These are phyloP conservation scores for Porites rus DNA, from an alignment of 92 coral and sea anemone species.

Conservation along the genomic window DNA sequence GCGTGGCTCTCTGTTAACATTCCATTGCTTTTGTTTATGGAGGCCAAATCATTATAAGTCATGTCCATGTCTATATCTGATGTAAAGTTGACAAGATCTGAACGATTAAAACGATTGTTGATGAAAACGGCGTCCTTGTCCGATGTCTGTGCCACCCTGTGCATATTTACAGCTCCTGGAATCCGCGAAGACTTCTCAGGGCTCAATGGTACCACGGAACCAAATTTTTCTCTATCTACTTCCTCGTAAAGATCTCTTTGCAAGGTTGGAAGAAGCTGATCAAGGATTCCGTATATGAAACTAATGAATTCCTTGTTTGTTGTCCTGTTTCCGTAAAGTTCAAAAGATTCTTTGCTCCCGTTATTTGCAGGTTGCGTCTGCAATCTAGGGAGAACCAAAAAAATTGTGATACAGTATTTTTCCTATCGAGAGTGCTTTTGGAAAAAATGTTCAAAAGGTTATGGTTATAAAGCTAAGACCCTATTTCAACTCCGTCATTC, in stretches of 20 bases:
- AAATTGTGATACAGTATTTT: neutral
- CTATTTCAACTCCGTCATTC: too few relatives aligned
- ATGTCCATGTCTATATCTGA: constrained; percentile 41
- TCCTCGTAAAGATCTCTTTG: constrained; percentile 54
- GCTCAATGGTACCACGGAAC: neutral
- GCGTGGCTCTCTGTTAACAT: constrained; percentile 38
- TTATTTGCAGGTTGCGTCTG: neutral
- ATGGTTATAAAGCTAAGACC: too few relatives aligned
- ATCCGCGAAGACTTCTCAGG: constrained; percentile 45
- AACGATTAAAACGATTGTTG: constrained; percentile 19
- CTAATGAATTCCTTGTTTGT: constrained; percentile 37
- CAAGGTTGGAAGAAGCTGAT: constrained; percentile 53
- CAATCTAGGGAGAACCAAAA: neutral
- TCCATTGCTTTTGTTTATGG: constrained; percentile 48
- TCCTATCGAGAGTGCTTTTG: neutral
- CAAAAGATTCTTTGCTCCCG: constrained; percentile 20
- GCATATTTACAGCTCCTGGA: constrained; percentile 55
- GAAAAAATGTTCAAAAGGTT: neutral
- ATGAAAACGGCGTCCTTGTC: constrained; percentile 22
- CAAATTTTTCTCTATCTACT: constrained; percentile 38
- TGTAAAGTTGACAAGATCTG: neutral
- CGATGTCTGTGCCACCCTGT: constrained; percentile 41
- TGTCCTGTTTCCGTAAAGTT: constrained; percentile 28
- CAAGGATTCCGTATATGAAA: constrained; percentile 31
- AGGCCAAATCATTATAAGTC: constrained; percentile 8